phyloP scores from a whole-genome alignment of 2,888 invertebrate species.

The Agonopterix subpropinquella region DNA sequence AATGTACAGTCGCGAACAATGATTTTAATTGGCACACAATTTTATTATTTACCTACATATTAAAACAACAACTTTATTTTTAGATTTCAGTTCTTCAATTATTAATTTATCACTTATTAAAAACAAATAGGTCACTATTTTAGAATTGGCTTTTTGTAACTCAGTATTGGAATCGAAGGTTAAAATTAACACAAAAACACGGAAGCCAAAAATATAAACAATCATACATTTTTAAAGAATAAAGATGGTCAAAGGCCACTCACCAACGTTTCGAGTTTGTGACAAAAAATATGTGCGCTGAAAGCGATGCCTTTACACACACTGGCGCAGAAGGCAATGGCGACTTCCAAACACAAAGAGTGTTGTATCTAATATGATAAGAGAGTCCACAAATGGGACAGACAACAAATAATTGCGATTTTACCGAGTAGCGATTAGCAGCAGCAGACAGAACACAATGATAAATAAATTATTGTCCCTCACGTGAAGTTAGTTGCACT shows the following conservation, averaged over 20 bases:
- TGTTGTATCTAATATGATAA: conserved; percentile 34
- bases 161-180: too few relatives aligned
- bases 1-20: conserved; percentile 1
- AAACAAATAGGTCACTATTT: too few relatives aligned
- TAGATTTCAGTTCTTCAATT: too few relatives aligned
- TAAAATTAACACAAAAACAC: too few relatives aligned
- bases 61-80: background rate
- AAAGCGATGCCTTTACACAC: conserved; percentile 70
- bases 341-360: conserved; percentile 43
- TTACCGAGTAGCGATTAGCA: conserved; percentile 30
- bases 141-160: too few relatives aligned
- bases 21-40: background rate
- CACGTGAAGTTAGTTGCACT: conserved; percentile 42
- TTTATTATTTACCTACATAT: background rate
- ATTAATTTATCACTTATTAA: too few relatives aligned
- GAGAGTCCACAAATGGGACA: conserved; percentile 23
- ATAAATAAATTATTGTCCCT: conserved; percentile 24
- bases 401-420: conserved; percentile 24
- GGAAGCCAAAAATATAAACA: too few relatives aligned
- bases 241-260: background rate
- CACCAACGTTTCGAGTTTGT: background rate
- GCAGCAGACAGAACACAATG: conserved; percentile 16
- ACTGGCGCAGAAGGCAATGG: conserved; percentile 70
- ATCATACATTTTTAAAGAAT: background rate
- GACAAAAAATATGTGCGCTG: conserved; percentile 27